Evolutionary conservation across 2,113 vertebrate species (phyloP).

Genomic region (Arenaria interpres): DNA sequence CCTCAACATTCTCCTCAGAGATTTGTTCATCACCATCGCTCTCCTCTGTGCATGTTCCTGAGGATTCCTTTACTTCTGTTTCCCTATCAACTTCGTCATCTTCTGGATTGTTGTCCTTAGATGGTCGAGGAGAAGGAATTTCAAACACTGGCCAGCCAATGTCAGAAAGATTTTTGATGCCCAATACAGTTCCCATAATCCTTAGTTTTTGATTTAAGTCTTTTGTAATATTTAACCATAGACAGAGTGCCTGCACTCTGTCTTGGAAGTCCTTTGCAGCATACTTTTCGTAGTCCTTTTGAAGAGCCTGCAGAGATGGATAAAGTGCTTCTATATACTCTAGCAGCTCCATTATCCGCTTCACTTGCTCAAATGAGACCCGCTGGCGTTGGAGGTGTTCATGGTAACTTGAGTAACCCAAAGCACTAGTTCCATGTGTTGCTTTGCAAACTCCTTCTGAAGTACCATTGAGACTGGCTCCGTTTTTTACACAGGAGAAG

Average conservation of each 20-base stretch:
- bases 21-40: conserved; percentile 81
- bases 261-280: conserved; percentile 95
- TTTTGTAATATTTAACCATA: conserved; percentile 98
- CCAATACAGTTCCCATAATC: conserved; percentile 97
- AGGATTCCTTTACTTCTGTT: conserved; percentile 71
- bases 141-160: conserved; percentile 99
- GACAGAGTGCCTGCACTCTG: conserved; percentile 98
- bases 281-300: conserved; percentile 96
- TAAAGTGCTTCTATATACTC: conserved; percentile 98
- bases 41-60: conserved; percentile 83
- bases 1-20: conserved; percentile 23
- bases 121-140: conserved; percentile 91
- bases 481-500: conserved; percentile 69
- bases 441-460: conserved; percentile 74
- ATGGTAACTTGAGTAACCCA: conserved; percentile 79
- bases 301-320: conserved; percentile 94
- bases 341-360: conserved; percentile 92
- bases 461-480: conserved; percentile 73
- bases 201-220: conserved; percentile 98
- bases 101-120: conserved; percentile 81
- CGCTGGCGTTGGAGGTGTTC: conserved; percentile 92
- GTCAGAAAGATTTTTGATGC: conserved; percentile 90
- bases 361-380: conserved; percentile 94
- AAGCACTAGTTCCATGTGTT: conserved; percentile 61
- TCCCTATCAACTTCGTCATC: conserved; percentile 80